phyloP scores from a whole-genome alignment of 1,140 invertebrate species.

The Drosophila miranda region DNA sequence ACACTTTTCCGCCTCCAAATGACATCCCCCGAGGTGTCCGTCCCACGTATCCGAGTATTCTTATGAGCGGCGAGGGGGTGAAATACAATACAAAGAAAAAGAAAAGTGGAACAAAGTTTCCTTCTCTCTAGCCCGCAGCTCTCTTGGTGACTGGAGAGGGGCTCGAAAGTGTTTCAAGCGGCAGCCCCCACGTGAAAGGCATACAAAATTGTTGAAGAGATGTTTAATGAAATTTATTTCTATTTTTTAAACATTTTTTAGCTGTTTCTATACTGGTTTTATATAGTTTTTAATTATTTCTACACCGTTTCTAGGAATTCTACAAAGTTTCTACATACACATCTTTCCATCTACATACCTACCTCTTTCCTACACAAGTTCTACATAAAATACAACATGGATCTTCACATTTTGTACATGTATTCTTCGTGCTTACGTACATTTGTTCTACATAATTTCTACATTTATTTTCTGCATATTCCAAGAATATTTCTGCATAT shows the following conservation, averaged over 20 bases:
- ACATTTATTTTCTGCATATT: no score
- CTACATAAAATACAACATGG: no score
- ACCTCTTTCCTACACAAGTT: no score
- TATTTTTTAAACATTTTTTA: constrained; percentile 34
- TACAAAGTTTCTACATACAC: constrained; percentile 9
- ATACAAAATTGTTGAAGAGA: constrained; percentile 15
- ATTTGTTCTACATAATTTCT: no score
- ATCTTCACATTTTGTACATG: constrained; percentile 17
- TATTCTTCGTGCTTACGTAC: neutral
- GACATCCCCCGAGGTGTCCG: constrained; percentile 56
- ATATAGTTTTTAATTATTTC: no score
- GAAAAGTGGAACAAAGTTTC: constrained; percentile 65
- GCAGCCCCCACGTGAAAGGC: constrained; percentile 28
- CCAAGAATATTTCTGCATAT: no score
- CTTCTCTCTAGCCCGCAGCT: constrained; percentile 13
- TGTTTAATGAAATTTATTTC: constrained; percentile 43
- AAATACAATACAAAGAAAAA: constrained; percentile 27
- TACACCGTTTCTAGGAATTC: no score
- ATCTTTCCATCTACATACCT: neutral
- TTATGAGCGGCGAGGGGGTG: neutral
- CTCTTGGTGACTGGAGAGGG: constrained; percentile 21
- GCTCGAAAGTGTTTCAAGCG: constrained; percentile 8
- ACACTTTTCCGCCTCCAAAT: constrained; percentile 68
- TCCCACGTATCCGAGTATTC: neutral
- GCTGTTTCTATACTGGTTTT: no score